Percentiles rank a stretch among this genome's conserved stretches.
phyloP scores from a whole-genome alignment of 2,113 vertebrate species.

The Xerus inauris region DNA sequence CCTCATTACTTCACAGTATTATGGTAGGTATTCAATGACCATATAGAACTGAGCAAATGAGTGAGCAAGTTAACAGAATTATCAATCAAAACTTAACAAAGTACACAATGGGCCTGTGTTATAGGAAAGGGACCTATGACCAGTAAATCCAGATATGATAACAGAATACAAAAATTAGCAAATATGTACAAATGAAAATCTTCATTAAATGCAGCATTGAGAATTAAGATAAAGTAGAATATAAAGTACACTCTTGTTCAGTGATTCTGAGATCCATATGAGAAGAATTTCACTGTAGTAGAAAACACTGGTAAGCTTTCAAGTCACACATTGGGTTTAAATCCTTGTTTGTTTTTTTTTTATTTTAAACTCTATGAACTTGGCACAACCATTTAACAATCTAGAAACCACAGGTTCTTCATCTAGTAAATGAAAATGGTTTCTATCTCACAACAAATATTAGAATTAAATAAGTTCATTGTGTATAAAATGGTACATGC shows the following conservation, averaged over 20 bases:
- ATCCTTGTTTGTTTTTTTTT: background rate
- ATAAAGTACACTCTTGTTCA: background rate
- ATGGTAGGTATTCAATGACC: background rate
- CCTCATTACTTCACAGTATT: background rate
- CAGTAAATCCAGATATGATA: background rate
- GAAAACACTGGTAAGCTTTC: background rate
- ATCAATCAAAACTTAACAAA: background rate
- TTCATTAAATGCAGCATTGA: background rate
- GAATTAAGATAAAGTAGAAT: background rate
- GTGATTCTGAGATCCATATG: background rate
- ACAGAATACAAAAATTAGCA: background rate
- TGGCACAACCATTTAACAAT: background rate
- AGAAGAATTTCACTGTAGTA: background rate
- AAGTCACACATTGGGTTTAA: background rate
- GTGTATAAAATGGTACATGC: background rate
- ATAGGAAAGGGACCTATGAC: background rate
- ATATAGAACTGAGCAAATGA: background rate
- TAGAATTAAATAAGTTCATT: slow-evolving; percentile 5
- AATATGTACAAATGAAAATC: background rate
- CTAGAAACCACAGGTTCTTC: background rate
- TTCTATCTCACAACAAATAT: background rate
- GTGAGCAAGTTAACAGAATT: background rate
- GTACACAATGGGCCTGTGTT: background rate
- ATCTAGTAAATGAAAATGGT: background rate
- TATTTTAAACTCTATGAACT: background rate